Base-by-base conservation (phyloP, 2,888 invertebrate species). In the Deilephila elpenor region DNA sequence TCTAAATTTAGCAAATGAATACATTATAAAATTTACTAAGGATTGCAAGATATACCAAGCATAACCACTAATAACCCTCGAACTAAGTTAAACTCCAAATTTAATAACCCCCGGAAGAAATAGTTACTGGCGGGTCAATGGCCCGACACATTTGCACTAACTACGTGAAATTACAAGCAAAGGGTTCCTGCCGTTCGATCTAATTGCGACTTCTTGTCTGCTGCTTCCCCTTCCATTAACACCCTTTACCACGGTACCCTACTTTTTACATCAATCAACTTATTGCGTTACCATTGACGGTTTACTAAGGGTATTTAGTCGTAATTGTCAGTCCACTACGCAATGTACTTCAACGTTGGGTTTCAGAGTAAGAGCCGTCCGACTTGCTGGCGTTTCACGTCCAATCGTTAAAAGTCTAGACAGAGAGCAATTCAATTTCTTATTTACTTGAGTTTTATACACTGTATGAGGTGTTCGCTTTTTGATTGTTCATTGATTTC, bases 191-290 rank as follows among this genome's bases (percentile, higher is more conserved):
- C 85, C 87, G 83, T 86, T 85, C 88, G 88, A 89, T 92, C 90
- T 93, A 93, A 93, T 93, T 92, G 92, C 88, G 82, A 87, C 86
- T 90, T 83, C 91, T 91, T 91, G 92, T 91, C 91, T 90, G 84
- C 88, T 86, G 84, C 85, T 87, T 86, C 86, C 85, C 85, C 86
- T 84, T 90, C 91, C 92, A 92, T 92, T 92, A 91, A 83, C 86
- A 84, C 81, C 86, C 79, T 75, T 76, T 78, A 90, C 86, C 75
- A 80, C 71, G 74, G 34, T 74, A 86, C 82, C 61, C 74, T 72
- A 62, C 61, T 74, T 73, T 60, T 29, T 70, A 73, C 17, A 19
- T 56, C 19, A 4, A 6, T 0, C 56, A 8, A 19, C 5, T n/a
- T 32, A 5, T 72, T 56, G 3, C 8, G 3, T 1, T n/a, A 51